Percentiles rank a stretch among this genome's conserved stretches.
Evolutionary conservation across 2,797 vertebrate species (phyloP).

Genomic region (Halcyon smyrnensis): DNA sequence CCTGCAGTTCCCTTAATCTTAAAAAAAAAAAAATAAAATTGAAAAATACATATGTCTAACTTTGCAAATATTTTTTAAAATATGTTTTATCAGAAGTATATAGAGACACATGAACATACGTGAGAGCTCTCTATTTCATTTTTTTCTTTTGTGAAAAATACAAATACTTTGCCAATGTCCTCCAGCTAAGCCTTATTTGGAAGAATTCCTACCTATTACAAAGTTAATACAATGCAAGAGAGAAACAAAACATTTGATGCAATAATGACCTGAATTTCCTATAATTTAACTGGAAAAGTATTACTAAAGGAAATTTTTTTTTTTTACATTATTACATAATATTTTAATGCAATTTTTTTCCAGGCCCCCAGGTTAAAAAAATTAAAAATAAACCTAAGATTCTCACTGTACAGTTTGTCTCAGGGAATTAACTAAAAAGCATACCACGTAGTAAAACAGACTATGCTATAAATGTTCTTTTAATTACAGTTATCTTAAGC

Average conservation of each 20-base stretch:
- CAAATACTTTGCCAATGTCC: too few species aligned
- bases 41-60: not conserved
- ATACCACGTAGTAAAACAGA: not conserved
- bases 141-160: not conserved
- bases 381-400: not conserved
- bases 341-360: not conserved
- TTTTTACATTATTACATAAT: not conserved
- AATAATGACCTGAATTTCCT: not conserved
- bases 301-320: too few species aligned
- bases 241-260: not conserved
- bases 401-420: not conserved
- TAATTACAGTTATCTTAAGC: not conserved
- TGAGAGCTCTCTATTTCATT: not conserved
- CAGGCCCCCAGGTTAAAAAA: not conserved
- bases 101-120: not conserved
- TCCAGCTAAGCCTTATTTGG: not conserved
- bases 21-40: not conserved
- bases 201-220: not conserved
- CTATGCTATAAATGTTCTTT: not conserved
- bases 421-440: not conserved
- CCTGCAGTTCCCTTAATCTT: not conserved
- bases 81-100: not conserved
- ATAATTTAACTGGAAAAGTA: not conserved
- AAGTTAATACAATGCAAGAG: not conserved
- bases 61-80: not conserved